Conservation (phyloP, 2,888 invertebrate species). For the Stramonita haemastoma region DNA sequence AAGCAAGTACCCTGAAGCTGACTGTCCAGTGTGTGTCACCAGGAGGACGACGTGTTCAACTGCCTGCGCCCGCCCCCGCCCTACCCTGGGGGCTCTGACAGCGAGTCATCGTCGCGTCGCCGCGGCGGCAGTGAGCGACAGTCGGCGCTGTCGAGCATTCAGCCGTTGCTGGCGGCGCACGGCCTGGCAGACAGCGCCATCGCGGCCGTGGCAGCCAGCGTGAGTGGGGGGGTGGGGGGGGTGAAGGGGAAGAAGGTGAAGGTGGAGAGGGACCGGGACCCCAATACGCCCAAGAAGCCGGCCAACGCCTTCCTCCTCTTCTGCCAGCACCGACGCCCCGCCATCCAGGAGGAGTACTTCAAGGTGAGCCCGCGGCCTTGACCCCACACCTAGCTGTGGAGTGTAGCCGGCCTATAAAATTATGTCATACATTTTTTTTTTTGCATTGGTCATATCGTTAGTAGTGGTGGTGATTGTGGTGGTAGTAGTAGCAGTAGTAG, state of each 20-base stretch:
- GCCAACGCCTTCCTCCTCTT: constrained; percentile 73
- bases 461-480: no score
- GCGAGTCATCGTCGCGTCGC: constrained; percentile 46
- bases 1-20: no score
- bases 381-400: no score
- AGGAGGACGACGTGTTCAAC: constrained; percentile 70
- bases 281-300: constrained; percentile 68
- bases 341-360: constrained; percentile 68
- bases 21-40: neutral
- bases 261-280: constrained; percentile 55
- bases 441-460: no score
- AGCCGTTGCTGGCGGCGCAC: constrained; percentile 60
- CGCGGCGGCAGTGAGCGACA: constrained; percentile 47
- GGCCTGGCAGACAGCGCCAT: constrained; percentile 51
- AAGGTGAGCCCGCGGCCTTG: constrained; percentile 54
- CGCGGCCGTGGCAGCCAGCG: constrained; percentile 35
- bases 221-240: neutral
- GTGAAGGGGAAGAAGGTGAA: constrained; percentile 44
- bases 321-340: constrained; percentile 67
- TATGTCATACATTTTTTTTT: no score
- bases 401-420: no score
- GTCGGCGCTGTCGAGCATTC: constrained; percentile 60
- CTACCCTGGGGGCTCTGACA: constrained; percentile 48
- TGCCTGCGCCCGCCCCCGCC: constrained; percentile 50
- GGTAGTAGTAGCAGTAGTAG: no score